These are phyloP conservation scores for Deroplatys truncata DNA, from an alignment of 2,888 invertebrate genomes.

Conservation along the genomic window DNA sequence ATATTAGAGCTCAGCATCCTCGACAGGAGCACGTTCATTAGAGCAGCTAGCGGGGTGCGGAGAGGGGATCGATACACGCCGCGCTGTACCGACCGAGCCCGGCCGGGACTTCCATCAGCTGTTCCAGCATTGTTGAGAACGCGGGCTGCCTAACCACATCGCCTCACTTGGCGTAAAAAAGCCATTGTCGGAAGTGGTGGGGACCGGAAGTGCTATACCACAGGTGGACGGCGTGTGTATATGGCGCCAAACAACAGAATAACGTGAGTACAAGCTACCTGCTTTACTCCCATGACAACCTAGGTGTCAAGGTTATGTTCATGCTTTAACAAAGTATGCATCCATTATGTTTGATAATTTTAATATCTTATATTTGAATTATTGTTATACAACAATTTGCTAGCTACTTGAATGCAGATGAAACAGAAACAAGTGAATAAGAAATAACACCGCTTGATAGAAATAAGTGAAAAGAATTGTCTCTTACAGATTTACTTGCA, in stretches of 20 bases:
- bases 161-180: background rate
- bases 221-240: background rate
- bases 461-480: too few relatives aligned
- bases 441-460: too few relatives aligned
- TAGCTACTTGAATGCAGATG: too few relatives aligned
- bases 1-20: background rate
- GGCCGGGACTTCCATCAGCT: background rate
- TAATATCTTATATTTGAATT: too few relatives aligned
- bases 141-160: background rate
- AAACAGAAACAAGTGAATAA: too few relatives aligned
- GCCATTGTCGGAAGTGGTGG: background rate
- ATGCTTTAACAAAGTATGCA: background rate
- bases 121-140: background rate
- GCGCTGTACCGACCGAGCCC: background rate
- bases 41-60: background rate
- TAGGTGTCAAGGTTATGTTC: background rate
- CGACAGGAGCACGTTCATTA: background rate
- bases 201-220: background rate
- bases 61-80: background rate
- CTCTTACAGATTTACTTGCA: too few relatives aligned
- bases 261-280: background rate
- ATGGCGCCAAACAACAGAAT: background rate
- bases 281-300: too few relatives aligned
- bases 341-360: too few relatives aligned
- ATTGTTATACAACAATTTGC: too few relatives aligned